Conservation (phyloP, 2,888 invertebrate species). For the Melanotus villosus region DNA sequence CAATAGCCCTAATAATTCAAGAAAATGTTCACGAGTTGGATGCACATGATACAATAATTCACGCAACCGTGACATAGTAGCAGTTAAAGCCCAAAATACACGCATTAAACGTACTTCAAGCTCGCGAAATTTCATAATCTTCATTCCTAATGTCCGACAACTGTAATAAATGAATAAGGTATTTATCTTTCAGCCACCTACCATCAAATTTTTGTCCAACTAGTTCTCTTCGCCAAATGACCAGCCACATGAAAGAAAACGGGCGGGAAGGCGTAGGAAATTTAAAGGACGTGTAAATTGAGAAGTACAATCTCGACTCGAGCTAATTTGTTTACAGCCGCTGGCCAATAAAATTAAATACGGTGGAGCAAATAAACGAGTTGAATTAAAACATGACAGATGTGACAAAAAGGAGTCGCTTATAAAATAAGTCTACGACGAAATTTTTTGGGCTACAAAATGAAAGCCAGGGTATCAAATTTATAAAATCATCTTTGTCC, state of each 20-base stretch:
- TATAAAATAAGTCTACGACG: neutral
- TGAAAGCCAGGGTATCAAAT: conserved; percentile 17
- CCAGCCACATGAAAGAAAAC: conserved; percentile 9
- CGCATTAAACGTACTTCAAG: conserved; percentile 34
- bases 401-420: no score
- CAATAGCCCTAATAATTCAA: neutral
- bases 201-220: neutral
- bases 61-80: conserved; percentile 30
- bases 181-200: conserved; percentile 37
- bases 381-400: conserved; percentile 6
- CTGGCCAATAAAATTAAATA: conserved; percentile 12
- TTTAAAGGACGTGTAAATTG: conserved; percentile 33
- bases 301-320: conserved; percentile 31
- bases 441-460: neutral
- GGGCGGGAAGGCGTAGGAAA: conserved; percentile 24
- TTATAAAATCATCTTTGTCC: neutral
- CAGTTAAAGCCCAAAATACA: conserved; percentile 41
- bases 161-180: conserved; percentile 25
- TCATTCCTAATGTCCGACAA: conserved; percentile 16
- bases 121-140: conserved; percentile 41
- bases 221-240: neutral
- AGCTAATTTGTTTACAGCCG: conserved; percentile 35
- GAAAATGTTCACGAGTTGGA: conserved; percentile 12
- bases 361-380: neutral
- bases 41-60: conserved; percentile 24